phyloP scores from a whole-genome alignment of 2,888 invertebrate species.

The Tetragonula carbonaria region DNA sequence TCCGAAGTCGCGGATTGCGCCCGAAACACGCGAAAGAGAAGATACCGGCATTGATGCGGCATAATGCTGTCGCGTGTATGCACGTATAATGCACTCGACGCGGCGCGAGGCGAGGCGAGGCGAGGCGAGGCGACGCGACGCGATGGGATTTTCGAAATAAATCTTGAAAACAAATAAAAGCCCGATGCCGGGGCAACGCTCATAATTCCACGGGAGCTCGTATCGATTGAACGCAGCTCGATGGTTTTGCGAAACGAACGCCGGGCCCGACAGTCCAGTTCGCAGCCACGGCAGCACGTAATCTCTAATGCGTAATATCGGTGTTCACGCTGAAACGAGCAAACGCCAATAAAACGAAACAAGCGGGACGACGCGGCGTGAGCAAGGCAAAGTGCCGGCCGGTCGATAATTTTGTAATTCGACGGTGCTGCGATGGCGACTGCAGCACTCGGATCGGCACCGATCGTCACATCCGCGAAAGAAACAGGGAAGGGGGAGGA shows the following conservation, averaged over 20 bases:
- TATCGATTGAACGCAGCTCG: slow-evolving; percentile 65
- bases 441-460: neutral
- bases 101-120: too few species aligned
- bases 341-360: slow-evolving; percentile 67
- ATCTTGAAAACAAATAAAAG: slow-evolving; percentile 68
- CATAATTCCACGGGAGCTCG: slow-evolving; percentile 62
- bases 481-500: neutral
- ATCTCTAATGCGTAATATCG: slow-evolving; percentile 74
- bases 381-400: slow-evolving; percentile 33
- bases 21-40: slow-evolving; percentile 23
- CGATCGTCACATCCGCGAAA: neutral
- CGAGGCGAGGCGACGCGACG: neutral
- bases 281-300: slow-evolving; percentile 48
- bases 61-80: slow-evolving; percentile 28
- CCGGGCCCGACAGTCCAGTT: slow-evolving; percentile 43
- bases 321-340: slow-evolving; percentile 65
- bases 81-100: slow-evolving; percentile 42
- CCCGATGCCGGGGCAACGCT: slow-evolving; percentile 54
- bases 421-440: slow-evolving; percentile 20
- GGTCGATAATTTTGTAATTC: slow-evolving; percentile 65
- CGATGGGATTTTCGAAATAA: slow-evolving; percentile 66
- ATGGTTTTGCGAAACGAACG: slow-evolving; percentile 65
- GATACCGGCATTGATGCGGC: slow-evolving; percentile 34
- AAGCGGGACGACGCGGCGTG: slow-evolving; percentile 20
- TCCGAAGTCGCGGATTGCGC: slow-evolving; percentile 11